A percentile compares a stretch with the other conserved stretches of the same genome.
Evolutionary conservation across 2,888 invertebrate genomes (phyloP).

Genomic region (Bombylius discolor): DNA sequence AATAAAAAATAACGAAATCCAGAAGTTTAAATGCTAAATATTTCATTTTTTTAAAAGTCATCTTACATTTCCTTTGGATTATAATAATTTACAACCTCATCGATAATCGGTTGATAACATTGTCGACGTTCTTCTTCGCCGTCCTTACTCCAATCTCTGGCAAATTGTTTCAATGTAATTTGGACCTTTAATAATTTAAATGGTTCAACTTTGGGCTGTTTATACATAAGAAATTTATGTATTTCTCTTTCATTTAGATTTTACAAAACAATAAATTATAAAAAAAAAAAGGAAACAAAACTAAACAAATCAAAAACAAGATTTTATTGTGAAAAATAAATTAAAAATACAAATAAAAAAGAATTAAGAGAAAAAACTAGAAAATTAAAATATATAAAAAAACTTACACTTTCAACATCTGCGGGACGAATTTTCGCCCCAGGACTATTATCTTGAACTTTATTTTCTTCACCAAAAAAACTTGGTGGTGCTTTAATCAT

Average conservation of each 20-base stretch:
- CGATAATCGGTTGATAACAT: conserved; percentile 81
- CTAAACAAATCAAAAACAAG: conserved; percentile 15
- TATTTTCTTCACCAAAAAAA: conserved; percentile 11
- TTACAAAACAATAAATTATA: not conserved
- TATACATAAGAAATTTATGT: not conserved
- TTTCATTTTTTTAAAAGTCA: not conserved
- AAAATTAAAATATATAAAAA: not conserved
- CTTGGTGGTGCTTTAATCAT: conserved; percentile 33
- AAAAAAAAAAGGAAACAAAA: not conserved
- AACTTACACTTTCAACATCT: conserved; percentile 33
- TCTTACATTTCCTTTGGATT: conserved; percentile 48
- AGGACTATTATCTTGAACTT: conserved; percentile 26
- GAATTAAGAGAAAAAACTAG: not conserved
- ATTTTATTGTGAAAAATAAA: not conserved
- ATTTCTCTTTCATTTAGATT: not conserved
- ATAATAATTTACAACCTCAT: conserved; percentile 62
- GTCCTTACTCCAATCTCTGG: conserved; percentile 89
- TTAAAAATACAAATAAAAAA: not conserved
- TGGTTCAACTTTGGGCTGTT: conserved; percentile 25
- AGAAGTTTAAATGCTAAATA: too few relatives aligned
- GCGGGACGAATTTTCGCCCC: conserved; percentile 27
- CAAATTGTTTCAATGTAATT: conserved; percentile 87
- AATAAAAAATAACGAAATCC: not conserved
- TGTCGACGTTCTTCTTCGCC: conserved; percentile 71
- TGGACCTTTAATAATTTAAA: conserved; percentile 56